These are phyloP conservation scores for Bothrops alternatus DNA, from an alignment of 2,797 vertebrate genomes.

Conservation along the genomic window DNA sequence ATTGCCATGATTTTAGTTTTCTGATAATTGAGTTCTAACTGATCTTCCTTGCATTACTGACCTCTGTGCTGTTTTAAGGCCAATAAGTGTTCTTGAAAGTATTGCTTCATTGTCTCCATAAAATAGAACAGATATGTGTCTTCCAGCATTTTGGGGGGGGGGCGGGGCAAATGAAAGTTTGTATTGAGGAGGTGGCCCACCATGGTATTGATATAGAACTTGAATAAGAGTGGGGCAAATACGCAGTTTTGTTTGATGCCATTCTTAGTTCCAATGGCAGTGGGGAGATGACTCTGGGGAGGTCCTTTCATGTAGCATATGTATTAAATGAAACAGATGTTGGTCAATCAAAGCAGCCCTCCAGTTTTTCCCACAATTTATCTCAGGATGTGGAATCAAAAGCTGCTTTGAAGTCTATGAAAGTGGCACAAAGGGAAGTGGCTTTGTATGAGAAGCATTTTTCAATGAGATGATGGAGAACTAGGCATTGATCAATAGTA, in stretches of 20 bases:
- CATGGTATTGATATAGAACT: background rate
- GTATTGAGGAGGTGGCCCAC: background rate
- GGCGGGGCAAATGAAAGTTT: background rate
- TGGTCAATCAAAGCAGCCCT: background rate
- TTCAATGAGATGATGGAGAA: background rate
- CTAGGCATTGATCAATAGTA: background rate
- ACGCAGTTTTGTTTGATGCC: background rate
- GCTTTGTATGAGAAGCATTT: background rate
- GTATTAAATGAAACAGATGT: background rate
- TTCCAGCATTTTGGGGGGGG: background rate
- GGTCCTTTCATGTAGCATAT: background rate
- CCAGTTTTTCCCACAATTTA: background rate
- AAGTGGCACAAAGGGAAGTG: background rate
- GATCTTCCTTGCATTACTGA: background rate
- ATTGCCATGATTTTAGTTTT: background rate
- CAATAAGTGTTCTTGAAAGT: background rate
- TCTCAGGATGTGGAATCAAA: background rate
- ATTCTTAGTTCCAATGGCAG: background rate
- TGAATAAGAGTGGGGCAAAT: background rate
- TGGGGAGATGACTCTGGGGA: background rate
- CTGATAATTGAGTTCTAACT: background rate
- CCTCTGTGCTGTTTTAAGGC: background rate
- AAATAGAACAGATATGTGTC: background rate
- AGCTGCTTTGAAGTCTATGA: background rate
- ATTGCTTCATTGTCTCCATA: background rate